Conservation (phyloP, 1,140 invertebrate species). For the Hesperophylax magnus region DNA sequence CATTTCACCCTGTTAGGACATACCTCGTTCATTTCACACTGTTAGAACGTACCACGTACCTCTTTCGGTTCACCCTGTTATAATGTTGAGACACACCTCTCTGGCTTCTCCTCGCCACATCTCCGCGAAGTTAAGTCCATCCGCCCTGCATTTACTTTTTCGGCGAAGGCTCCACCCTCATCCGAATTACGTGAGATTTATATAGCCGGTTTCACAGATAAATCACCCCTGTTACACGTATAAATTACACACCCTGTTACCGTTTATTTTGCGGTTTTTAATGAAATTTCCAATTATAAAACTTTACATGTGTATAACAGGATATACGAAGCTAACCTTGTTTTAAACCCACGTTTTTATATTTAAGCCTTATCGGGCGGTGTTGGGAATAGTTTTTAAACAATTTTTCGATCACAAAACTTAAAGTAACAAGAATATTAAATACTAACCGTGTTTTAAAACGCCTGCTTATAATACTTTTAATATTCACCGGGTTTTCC, state of each 20-base stretch:
- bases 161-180: not conserved
- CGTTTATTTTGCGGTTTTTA: constrained; percentile 5
- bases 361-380: too few relatives aligned
- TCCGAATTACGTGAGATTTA: not conserved
- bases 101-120: constrained; percentile 13
- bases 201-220: constrained; percentile 8
- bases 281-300: not conserved
- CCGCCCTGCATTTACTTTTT: constrained; percentile 15
- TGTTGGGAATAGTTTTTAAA: too few relatives aligned
- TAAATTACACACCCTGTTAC: constrained; percentile 6
- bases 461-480: too few relatives aligned
- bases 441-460: too few relatives aligned
- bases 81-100: constrained; percentile 34
- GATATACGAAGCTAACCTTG: too few relatives aligned
- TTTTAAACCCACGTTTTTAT: too few relatives aligned
- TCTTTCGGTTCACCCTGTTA: too few relatives aligned
- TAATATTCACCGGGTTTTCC: too few relatives aligned
- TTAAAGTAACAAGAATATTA: too few relatives aligned
- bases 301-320: not conserved
- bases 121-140: not conserved
- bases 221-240: constrained; percentile 4
- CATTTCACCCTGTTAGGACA: constrained; percentile 31
- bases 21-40: too few relatives aligned
- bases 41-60: too few relatives aligned
- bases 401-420: too few relatives aligned